Evolutionary conservation across 2,888 invertebrate species (phyloP), one percentile per base, ranked within the genome.

Genomic region (Acanthosepion lycidas): DNA sequence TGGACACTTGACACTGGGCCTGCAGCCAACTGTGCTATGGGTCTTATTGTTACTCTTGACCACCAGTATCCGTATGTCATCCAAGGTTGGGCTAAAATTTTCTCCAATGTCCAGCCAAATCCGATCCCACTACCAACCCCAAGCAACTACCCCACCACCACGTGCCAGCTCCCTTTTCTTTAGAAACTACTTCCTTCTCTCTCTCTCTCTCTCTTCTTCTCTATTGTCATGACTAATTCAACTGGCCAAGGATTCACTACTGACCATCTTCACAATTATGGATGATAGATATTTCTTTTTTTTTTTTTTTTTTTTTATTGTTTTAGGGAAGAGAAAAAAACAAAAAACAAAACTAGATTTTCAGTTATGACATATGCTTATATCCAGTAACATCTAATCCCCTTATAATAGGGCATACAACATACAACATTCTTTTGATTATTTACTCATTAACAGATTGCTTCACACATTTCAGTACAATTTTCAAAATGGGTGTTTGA

Each of bases 41-140:
- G n/a, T 51, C 93, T 93, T 93, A 93, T 93, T 93, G 93, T 53
- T 93, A 93, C 93, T 53, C 93, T 53, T 78, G 48, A 93, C 93
- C 93, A 28, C 8, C 93, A 51, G 51, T 48, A 93, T 93, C 93
- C 93, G 93, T 93, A 93, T 93, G 93, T 93, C 93, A 93, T 48
- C 93, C 93, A 93, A 28, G 49, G 28, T 49, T 49, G 93, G 93
- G 53, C 53, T 8, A 18, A 53, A 42, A n/a, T 93, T 49, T 53
- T 53, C 93, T 53, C 49, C 93, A 18, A 53, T 93, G 51, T 53
- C 49, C 93, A 53, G 12, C 51, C 93, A 28, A 93, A n/a, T 51
- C 51, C 92, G 51, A 23, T 26, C 49, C 23, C 53, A 93, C 48
- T 12, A 53, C 49, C 28, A 93, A 48, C 42, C 42, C 42, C 42